phyloP scores from a whole-genome alignment of 1,140 invertebrate genomes.

The Penaeus indicus region DNA sequence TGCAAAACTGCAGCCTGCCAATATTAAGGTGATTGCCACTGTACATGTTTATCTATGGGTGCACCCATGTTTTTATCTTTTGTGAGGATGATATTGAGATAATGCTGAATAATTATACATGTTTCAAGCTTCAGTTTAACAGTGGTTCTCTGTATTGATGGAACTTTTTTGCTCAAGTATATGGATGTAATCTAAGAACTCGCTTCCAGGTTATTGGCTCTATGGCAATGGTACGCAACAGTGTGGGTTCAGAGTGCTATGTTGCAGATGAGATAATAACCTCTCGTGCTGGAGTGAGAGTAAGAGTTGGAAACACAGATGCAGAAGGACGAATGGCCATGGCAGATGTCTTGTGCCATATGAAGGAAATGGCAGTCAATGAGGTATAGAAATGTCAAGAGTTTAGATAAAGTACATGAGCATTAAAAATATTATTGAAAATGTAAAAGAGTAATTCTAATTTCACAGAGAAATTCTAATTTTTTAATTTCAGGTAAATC shows the following conservation, averaged over 20 bases:
- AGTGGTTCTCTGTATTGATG: background rate
- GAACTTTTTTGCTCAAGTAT: background rate
- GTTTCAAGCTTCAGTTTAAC: background rate
- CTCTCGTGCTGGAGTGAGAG: constrained; percentile 80
- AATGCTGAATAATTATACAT: too few relatives aligned
- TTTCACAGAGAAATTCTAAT: background rate
- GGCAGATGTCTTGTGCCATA: constrained; percentile 89
- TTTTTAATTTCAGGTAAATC: constrained; percentile 73
- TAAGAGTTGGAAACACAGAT: constrained; percentile 93
- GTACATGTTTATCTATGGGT: background rate
- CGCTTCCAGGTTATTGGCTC: constrained; percentile 81
- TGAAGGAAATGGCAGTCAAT: constrained; percentile 77
- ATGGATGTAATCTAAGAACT: background rate
- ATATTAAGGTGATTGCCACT: constrained; percentile 74
- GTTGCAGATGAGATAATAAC: constrained; percentile 92
- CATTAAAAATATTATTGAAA: background rate
- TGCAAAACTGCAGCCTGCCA: constrained; percentile 55
- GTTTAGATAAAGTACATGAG: background rate
- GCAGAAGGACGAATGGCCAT: constrained; percentile 96
- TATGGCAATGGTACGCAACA: constrained; percentile 91
- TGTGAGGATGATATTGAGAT: background rate
- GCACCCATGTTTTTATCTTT: constrained; percentile 13
- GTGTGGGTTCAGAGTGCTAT: constrained; percentile 90
- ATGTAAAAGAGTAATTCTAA: background rate
- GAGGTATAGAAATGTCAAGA: constrained; percentile 67